Evolutionary conservation across 1,140 invertebrate genomes (phyloP).

Genomic region (Listronotus oregonensis): DNA sequence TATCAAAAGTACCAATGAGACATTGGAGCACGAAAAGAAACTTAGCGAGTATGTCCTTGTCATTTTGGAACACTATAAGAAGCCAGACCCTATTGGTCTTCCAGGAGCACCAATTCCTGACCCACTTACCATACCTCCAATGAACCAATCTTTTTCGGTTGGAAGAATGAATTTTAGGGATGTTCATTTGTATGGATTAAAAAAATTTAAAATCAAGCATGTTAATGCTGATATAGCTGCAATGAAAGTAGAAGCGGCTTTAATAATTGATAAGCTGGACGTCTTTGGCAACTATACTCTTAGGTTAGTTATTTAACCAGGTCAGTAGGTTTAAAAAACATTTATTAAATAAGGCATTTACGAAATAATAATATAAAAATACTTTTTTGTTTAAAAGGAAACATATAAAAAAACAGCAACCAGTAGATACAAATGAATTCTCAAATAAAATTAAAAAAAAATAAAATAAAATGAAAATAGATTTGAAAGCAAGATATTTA

Average conservation of each 20-base stretch:
- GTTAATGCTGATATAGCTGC: constrained; percentile 68
- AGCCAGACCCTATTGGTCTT: constrained; percentile 76
- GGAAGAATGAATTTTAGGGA: constrained; percentile 74
- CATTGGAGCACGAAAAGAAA: constrained; percentile 62
- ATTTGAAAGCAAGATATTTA: no score
- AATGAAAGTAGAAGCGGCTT: constrained; percentile 69
- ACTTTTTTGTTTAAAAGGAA: no score
- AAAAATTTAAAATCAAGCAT: constrained; percentile 75
- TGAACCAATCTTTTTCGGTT: constrained; percentile 72
- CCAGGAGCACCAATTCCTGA: constrained; percentile 78
- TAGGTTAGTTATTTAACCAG: constrained; percentile 45
- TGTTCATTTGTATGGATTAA: constrained; percentile 73
- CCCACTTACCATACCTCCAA: constrained; percentile 77
- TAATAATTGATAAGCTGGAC: constrained; percentile 70
- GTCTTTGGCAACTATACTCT: constrained; percentile 79
- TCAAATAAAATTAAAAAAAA: no score
- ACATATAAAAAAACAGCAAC: no score
- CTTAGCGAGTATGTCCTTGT: constrained; percentile 72
- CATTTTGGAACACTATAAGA: constrained; percentile 81
- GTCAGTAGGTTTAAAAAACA: no score
- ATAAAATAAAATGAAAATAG: no score
- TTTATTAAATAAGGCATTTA: no score
- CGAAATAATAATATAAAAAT: no score
- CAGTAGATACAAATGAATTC: no score
- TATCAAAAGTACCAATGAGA: background rate